Conservation (phyloP, 1,140 invertebrate genomes). For the Reticulitermes speratus region DNA sequence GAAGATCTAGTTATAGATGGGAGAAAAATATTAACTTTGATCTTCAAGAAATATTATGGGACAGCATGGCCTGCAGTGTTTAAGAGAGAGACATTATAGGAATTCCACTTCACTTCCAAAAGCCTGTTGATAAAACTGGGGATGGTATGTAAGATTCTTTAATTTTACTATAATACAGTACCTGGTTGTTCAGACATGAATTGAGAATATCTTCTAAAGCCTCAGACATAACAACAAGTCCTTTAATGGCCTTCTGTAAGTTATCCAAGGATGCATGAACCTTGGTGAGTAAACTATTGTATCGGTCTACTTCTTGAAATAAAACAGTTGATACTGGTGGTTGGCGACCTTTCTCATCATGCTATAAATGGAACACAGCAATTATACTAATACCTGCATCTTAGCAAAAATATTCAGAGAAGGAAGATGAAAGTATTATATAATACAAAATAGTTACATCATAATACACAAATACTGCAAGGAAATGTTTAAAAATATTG, state of each 20-base stretch:
- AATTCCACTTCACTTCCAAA: too few relatives aligned
- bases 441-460: neutral
- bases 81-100: too few relatives aligned
- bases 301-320: conserved; percentile 81
- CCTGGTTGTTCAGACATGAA: conserved; percentile 73
- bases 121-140: too few relatives aligned
- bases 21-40: too few relatives aligned
- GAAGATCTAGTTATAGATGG: too few relatives aligned
- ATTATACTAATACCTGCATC: neutral
- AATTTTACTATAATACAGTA: conserved; percentile 38
- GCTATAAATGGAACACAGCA: neutral
- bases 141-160: too few relatives aligned
- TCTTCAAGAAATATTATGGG: too few relatives aligned
- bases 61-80: too few relatives aligned
- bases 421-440: neutral
- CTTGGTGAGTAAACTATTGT: conserved; percentile 71
- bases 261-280: conserved; percentile 71
- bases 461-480: too few relatives aligned
- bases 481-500: too few relatives aligned
- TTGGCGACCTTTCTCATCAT: conserved; percentile 57
- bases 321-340: conserved; percentile 81
- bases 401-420: neutral
- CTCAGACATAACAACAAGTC: conserved; percentile 86
- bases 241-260: conserved; percentile 79
- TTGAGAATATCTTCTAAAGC: conserved; percentile 76